A percentile compares a stretch with the other conserved stretches of the same genome.
These are phyloP conservation scores for Drosophila nigricruria DNA, from an alignment of 2,888 invertebrate species.

Conservation along the genomic window DNA sequence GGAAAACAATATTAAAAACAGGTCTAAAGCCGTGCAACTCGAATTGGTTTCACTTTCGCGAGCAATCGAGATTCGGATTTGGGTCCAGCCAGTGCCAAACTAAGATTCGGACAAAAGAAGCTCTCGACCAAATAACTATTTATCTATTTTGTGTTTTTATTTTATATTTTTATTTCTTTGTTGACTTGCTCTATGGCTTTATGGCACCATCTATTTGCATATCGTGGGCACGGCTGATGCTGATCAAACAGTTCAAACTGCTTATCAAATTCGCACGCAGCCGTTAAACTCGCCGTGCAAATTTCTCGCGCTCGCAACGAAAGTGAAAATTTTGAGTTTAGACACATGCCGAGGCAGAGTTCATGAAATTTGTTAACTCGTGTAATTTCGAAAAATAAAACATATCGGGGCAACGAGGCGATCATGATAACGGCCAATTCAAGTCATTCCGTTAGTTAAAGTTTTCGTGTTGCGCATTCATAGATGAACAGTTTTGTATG, in stretches of 20 bases:
- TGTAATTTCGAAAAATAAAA: constrained; percentile 40
- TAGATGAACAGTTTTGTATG: constrained; percentile 37
- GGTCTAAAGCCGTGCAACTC: constrained; percentile 21
- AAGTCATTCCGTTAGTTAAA: constrained; percentile 41
- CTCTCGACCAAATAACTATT: constrained; percentile 4
- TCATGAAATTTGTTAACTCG: constrained; percentile 32
- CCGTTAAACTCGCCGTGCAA: constrained; percentile 60
- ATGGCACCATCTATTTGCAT: constrained; percentile 7
- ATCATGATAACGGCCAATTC: constrained; percentile 42
- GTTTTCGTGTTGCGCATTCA: constrained; percentile 44
- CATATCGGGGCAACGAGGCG: constrained; percentile 19
- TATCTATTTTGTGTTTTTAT: not conserved
- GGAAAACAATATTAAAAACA: constrained; percentile 19
- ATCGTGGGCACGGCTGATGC: not conserved
- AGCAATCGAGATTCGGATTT: constrained; percentile 11
- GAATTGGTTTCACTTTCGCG: constrained; percentile 47
- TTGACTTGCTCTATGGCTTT: constrained; percentile 9
- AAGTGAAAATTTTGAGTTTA: constrained; percentile 68
- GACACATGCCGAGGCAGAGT: constrained; percentile 4
- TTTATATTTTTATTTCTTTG: not conserved
- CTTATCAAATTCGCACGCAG: constrained; percentile 66
- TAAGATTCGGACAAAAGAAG: constrained; percentile 16
- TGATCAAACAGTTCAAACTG: constrained; percentile 31
- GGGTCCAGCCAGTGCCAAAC: constrained; percentile 3
- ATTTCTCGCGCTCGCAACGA: constrained; percentile 68